These are phyloP conservation scores for Crossocerus cetratus DNA, from an alignment of 2,888 invertebrate species.

Conservation along the genomic window DNA sequence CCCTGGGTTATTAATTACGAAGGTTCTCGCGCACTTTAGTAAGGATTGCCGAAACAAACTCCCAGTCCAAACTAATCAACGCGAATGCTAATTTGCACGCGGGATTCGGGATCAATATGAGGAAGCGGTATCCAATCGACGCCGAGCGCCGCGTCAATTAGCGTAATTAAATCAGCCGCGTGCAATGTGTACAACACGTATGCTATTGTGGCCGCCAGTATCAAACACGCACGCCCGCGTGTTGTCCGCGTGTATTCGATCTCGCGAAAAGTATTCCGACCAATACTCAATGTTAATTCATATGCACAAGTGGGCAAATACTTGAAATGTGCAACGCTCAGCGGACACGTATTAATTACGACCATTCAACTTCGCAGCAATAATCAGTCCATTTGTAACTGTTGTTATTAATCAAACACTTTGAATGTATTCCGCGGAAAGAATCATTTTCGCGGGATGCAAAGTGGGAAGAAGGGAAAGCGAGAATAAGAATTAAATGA, in stretches of 20 bases:
- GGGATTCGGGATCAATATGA: neutral
- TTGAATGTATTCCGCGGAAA: too few relatives aligned
- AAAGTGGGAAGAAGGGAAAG: too few relatives aligned
- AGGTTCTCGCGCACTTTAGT: too few relatives aligned
- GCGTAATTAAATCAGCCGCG: neutral
- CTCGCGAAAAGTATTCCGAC: neutral
- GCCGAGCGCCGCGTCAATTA: neutral
- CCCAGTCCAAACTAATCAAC: neutral
- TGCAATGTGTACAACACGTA: neutral
- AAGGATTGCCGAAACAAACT: neutral
- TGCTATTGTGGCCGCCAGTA: neutral
- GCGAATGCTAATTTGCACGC: neutral
- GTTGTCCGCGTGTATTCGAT: neutral
- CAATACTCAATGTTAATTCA: too few relatives aligned
- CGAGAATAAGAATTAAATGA: constrained; percentile 40
- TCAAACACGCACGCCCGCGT: neutral
- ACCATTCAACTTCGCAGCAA: too few relatives aligned
- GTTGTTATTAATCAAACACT: too few relatives aligned
- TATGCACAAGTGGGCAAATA: too few relatives aligned
- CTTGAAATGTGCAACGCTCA: too few relatives aligned
- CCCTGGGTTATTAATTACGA: too few relatives aligned
- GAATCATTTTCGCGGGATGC: too few relatives aligned
- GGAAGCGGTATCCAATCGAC: neutral
- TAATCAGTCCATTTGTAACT: too few relatives aligned
- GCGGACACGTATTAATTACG: too few relatives aligned